Percentiles rank a stretch among this genome's conserved stretches.
phyloP scores from a whole-genome alignment of 2,113 vertebrate genomes.

The Acrocephalus kingi region DNA sequence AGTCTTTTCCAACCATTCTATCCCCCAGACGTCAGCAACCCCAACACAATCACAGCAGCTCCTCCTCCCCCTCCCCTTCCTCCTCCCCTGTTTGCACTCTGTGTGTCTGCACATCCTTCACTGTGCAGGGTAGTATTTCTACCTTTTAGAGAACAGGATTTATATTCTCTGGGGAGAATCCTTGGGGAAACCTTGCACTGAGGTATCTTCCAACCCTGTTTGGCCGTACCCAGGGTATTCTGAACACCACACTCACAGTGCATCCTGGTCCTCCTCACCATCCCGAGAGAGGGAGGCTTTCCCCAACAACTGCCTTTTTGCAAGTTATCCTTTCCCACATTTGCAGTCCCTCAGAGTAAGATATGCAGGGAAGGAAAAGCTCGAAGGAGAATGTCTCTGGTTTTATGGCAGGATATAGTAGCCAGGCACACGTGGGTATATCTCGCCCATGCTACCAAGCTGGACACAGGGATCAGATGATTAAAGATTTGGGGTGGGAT shows the following conservation, averaged over 20 bases:
- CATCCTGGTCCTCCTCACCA: neutral
- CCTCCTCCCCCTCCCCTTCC: neutral
- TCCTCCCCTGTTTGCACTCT: neutral
- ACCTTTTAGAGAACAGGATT: neutral
- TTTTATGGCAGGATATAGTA: neutral
- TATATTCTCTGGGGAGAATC: neutral
- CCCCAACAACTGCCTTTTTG: neutral
- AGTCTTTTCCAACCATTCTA: neutral
- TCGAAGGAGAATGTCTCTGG: neutral
- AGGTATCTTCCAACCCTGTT: neutral
- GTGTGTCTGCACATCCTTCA: neutral
- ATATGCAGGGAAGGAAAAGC: neutral
- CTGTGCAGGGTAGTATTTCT: neutral
- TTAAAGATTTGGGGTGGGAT: fast-evolving
- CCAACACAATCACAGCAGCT: neutral
- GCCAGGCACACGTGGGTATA: fast-evolving
- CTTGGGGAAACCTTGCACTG: neutral
- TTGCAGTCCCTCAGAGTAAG: neutral
- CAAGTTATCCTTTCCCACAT: neutral
- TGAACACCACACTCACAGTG: too few relatives aligned
- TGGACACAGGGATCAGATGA: neutral
- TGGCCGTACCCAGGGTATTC: neutral
- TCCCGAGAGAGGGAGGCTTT: neutral
- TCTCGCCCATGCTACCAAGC: neutral
- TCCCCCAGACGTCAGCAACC: neutral